Percentiles rank a stretch among this genome's conserved stretches.
Evolutionary conservation across 2,113 vertebrate genomes (phyloP).

Genomic region (Pyxicephalus adspersus): DNA sequence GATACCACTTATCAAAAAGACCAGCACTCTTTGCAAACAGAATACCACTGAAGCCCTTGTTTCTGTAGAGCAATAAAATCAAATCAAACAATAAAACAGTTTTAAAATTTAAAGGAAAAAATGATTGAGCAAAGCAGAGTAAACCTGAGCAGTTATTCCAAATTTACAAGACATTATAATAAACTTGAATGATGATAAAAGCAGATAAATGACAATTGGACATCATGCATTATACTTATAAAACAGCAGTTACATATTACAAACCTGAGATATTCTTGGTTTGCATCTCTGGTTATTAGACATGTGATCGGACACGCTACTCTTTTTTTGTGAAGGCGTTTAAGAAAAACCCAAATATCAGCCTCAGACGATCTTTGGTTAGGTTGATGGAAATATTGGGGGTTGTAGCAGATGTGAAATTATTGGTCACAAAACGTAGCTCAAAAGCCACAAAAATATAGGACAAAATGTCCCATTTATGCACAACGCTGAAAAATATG

Average conservation of each 20-base stretch:
- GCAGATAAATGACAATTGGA: too few species aligned
- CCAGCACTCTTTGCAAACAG: too few species aligned
- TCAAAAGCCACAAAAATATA: constrained; percentile 37
- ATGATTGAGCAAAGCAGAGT: too few species aligned
- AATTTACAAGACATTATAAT: too few species aligned
- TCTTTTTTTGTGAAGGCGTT: constrained; percentile 15
- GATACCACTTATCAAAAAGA: too few species aligned
- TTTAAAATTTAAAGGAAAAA: too few species aligned
- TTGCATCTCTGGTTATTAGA: neutral
- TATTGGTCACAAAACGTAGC: constrained; percentile 15
- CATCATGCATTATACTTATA: too few species aligned
- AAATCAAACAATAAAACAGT: too few species aligned
- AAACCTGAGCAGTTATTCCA: too few species aligned
- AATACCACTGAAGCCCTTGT: too few species aligned
- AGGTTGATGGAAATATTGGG: constrained; percentile 22
- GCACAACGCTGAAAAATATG: constrained; percentile 52
- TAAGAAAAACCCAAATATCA: constrained; percentile 6
- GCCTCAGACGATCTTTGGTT: neutral
- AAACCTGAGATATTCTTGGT: neutral
- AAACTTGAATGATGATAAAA: too few species aligned
- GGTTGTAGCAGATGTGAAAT: constrained; percentile 17
- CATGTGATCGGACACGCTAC: neutral
- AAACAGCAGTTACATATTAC: neutral
- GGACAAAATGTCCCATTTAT: constrained; percentile 68
- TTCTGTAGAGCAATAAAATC: too few species aligned